Evolutionary conservation across 2,888 invertebrate species (phyloP).

Genomic region (Graphium colonna): DNA sequence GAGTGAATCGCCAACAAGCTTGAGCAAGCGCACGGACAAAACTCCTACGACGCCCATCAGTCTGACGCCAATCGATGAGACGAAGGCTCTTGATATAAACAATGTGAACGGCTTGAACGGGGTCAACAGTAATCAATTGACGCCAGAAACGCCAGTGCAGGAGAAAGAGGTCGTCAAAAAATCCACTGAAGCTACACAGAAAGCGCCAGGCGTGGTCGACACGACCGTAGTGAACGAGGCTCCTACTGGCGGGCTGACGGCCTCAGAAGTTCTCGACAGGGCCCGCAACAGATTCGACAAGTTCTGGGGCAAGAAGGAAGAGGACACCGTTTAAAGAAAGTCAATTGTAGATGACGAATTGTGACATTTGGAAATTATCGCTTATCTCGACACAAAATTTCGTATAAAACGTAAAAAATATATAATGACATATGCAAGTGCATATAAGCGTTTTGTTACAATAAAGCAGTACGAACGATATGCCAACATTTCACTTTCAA

Average conservation of each 20-base stretch:
- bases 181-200: conserved; percentile 70
- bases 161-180: conserved; percentile 69
- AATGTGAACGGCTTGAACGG: conserved; percentile 56
- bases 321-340: conserved; percentile 72
- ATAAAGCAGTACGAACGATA: conserved; percentile 5
- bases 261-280: conserved; percentile 88
- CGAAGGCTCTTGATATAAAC: conserved; percentile 69
- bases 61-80: conserved; percentile 75
- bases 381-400: background rate
- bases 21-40: conserved; percentile 73
- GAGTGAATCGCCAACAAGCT: conserved; percentile 71
- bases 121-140: conserved; percentile 60
- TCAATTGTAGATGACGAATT: conserved; percentile 42
- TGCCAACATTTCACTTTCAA: conserved; percentile 1
- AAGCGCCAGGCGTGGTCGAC: conserved; percentile 79
- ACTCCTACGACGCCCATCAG: conserved; percentile 74
- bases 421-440: background rate
- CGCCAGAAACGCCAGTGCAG: conserved; percentile 64
- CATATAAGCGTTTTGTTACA: conserved; percentile 20
- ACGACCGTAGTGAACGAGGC: conserved; percentile 73
- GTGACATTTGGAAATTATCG: conserved; percentile 33
- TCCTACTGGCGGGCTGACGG: conserved; percentile 75
- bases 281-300: conserved; percentile 91
- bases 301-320: conserved; percentile 88
- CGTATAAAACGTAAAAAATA: conserved; percentile 8